Percentiles rank a stretch among this genome's conserved stretches.
Conservation (phyloP, 2,888 invertebrate species). For the Hirtodrosophila confusa region DNA sequence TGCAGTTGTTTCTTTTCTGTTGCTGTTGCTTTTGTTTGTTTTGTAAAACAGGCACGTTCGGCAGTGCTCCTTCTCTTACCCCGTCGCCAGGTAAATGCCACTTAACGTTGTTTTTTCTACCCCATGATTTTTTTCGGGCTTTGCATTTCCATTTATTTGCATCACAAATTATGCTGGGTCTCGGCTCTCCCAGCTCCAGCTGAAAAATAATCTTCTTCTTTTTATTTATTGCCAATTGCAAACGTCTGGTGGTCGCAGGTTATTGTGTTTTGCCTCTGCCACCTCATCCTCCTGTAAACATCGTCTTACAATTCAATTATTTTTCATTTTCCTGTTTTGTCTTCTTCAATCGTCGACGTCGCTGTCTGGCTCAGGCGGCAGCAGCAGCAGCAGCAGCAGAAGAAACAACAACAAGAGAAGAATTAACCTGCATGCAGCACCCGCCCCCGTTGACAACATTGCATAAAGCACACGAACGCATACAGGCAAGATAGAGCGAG, state of each 20-base stretch:
- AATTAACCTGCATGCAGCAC: slow-evolving; percentile 73
- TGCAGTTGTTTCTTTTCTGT: slow-evolving; percentile 15
- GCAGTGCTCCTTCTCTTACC: background rate
- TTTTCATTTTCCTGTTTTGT: slow-evolving; percentile 79
- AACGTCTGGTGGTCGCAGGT: slow-evolving; percentile 63
- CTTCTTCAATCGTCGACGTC: slow-evolving; percentile 65
- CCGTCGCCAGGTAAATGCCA: slow-evolving; percentile 71
- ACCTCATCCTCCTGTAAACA: slow-evolving; percentile 42
- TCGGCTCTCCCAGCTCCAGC: slow-evolving; percentile 40
- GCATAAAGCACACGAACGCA: slow-evolving; percentile 66
- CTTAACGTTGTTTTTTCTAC: slow-evolving; percentile 67
- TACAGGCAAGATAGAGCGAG: slow-evolving; percentile 11
- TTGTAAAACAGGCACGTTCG: slow-evolving; percentile 76
- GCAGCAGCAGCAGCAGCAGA: slow-evolving; percentile 23
- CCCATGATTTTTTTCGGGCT: slow-evolving; percentile 63
- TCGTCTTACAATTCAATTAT: slow-evolving; percentile 78
- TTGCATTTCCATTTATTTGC: slow-evolving; percentile 72
- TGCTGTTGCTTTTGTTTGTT: slow-evolving; percentile 69
- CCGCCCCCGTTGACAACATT: slow-evolving; percentile 57
- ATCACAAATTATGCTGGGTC: slow-evolving; percentile 64
- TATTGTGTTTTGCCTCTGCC: slow-evolving; percentile 23
- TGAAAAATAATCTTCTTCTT: slow-evolving; percentile 65
- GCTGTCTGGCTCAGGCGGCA: slow-evolving; percentile 51
- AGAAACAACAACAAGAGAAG: slow-evolving; percentile 48
- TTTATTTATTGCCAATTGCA: slow-evolving; percentile 77